phyloP scores from a whole-genome alignment of 2,113 vertebrate species.

The Cephalopholis sonnerati region DNA sequence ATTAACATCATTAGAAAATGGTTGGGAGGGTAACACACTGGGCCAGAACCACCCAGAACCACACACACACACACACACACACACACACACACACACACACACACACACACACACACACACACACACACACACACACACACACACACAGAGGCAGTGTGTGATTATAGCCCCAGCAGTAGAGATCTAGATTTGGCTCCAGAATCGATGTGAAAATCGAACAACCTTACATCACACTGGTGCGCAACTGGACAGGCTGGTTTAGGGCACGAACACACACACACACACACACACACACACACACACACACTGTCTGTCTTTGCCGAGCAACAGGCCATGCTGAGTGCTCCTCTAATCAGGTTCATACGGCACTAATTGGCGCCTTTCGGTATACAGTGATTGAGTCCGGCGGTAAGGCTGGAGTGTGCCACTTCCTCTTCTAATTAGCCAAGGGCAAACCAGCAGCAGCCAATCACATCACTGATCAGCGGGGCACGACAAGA shows the following conservation, averaged over 20 bases:
- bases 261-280: constrained; percentile 17
- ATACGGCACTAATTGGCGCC: constrained; percentile 73
- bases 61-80: too few species aligned
- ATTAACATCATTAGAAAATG: constrained; percentile 76
- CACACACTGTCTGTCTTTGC: constrained; percentile 48
- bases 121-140: too few species aligned
- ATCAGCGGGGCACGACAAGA: constrained; percentile 41
- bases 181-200: constrained; percentile 76
- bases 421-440: constrained; percentile 74
- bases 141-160: constrained; percentile 48
- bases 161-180: constrained; percentile 76
- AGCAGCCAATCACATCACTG: constrained; percentile 61
- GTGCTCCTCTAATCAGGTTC: constrained; percentile 71
- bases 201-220: constrained; percentile 81
- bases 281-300: constrained; percentile 18
- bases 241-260: constrained; percentile 70
- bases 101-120: too few species aligned
- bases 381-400: constrained; percentile 76
- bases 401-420: constrained; percentile 61
- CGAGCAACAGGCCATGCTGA: constrained; percentile 64
- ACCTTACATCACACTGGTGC: constrained; percentile 73
- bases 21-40: constrained; percentile 60
- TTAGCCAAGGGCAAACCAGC: constrained; percentile 61
- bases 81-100: too few species aligned
- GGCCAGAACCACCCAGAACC: constrained; percentile 54